These are phyloP conservation scores for Aricia agestis DNA, from an alignment of 1,140 invertebrate genomes.

Conservation along the genomic window DNA sequence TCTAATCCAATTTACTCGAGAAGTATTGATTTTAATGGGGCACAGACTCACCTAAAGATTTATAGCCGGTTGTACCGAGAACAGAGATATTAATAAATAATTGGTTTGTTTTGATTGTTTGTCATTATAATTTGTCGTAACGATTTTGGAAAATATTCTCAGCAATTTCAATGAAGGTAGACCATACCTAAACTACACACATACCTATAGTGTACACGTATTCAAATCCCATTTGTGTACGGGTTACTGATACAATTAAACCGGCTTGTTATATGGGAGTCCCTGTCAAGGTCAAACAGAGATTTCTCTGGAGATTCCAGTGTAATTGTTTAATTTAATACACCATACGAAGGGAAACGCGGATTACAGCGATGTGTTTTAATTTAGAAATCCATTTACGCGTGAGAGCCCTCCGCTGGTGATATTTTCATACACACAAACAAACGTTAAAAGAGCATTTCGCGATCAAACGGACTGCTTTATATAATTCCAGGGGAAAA, in stretches of 20 bases:
- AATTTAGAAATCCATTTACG: neutral
- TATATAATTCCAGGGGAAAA: neutral
- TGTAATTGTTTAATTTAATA: neutral
- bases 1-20: slow-evolving; percentile 9
- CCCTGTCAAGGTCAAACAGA: neutral
- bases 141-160: too few species aligned
- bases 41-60: neutral
- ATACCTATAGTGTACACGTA: neutral
- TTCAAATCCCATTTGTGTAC: neutral
- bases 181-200: too few species aligned
- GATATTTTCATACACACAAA: neutral
- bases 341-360: neutral
- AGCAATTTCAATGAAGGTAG: too few species aligned
- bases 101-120: too few species aligned
- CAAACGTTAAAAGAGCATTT: neutral
- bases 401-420: neutral
- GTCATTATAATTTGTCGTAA: too few species aligned
- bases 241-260: neutral
- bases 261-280: neutral
- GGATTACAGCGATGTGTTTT: neutral
- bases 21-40: slow-evolving; percentile 4
- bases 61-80: too few species aligned
- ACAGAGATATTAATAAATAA: too few species aligned
- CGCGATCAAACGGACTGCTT: slow-evolving; percentile 9
- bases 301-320: neutral